Evolutionary conservation across 1,140 invertebrate species (phyloP).

Genomic region (Drosophila sproati): DNA sequence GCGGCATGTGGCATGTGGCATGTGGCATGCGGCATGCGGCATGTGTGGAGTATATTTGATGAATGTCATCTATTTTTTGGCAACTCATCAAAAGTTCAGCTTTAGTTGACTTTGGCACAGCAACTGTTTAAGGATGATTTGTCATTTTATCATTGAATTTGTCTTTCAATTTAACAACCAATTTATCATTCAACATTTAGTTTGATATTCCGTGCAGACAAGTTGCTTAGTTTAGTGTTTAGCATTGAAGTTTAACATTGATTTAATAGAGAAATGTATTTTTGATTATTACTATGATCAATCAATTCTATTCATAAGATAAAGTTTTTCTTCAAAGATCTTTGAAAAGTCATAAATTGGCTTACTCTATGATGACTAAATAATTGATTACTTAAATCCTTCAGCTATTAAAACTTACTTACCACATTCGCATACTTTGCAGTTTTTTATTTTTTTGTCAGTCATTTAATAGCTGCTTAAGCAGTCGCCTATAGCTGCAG

Average conservation of each 20-base stretch:
- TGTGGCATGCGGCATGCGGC: not conserved
- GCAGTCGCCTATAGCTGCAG: conserved; percentile 28
- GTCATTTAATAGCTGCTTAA: conserved; percentile 13
- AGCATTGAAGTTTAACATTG: not conserved
- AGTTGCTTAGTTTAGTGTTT: not conserved
- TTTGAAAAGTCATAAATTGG: no score
- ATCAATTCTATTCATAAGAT: not conserved
- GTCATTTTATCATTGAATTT: conserved; percentile 14
- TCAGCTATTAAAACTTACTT: no score
- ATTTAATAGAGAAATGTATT: not conserved
- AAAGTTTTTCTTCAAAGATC: no score
- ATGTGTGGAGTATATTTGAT: conserved; percentile 19
- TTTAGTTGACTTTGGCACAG: conserved; percentile 27
- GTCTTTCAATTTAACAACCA: conserved; percentile 13
- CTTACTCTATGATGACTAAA: no score
- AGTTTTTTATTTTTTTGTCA: not conserved
- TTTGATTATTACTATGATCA: not conserved
- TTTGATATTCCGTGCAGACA: not conserved
- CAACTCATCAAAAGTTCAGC: conserved; percentile 40
- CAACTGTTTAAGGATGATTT: conserved; percentile 14
- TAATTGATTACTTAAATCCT: not conserved
- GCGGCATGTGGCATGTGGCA: conserved; percentile 37
- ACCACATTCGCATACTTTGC: no score
- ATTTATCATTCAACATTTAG: conserved; percentile 6
- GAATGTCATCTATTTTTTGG: conserved; percentile 36